Evolutionary conservation across 2,113 vertebrate genomes (phyloP), one percentile per base, ranked within the genome.

Genomic region (Hypocryptadius cinnamomeus): DNA sequence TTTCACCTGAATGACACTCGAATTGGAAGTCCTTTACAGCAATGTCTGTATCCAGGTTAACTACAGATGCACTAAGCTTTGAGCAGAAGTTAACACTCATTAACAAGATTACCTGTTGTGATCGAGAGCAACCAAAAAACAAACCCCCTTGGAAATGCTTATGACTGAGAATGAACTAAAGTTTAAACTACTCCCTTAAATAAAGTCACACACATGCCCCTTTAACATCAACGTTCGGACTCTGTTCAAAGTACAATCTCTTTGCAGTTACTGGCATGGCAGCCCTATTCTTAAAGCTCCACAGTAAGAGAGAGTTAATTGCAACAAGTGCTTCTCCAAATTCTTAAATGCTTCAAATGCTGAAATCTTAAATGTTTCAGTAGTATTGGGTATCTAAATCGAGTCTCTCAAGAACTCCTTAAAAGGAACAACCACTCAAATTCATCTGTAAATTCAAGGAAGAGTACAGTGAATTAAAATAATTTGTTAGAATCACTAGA

Each of bases 91-190:
- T 96, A 97, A 96, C 95, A 93, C 92, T 96, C 96, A 95, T 96
- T 98, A 97, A 97, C 92, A 95, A 97, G 97, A 97, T 98, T 96
- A 97, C 90, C 95, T 97, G 96, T 97, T 96, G 96, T 95, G 90
- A 97, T 87, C 97, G 95, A 97, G 92, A 80, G 95, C 84, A 91
- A 95, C 96, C 80, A 71, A 81, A 56, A 94, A 93, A 30, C 73
- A 94, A 97, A 96, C 64, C 94, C 91, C 74, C 93, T 91, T 70
- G 85, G 92, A 92, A 97, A 97, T 90, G 91, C 91, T 82, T 87
- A 83, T 88, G 92, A 94, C 95, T 77, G 59, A 96, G 69, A 89
- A 93, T 13, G 61, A 93, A 89, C 66, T 81, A 21, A 88, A 93
- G 79, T 94, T 95, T 89, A 96, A 97, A 92, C 90, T 56, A 72